These are phyloP conservation scores for Electrona antarctica DNA, from an alignment of 2,113 vertebrate genomes.

Conservation along the genomic window DNA sequence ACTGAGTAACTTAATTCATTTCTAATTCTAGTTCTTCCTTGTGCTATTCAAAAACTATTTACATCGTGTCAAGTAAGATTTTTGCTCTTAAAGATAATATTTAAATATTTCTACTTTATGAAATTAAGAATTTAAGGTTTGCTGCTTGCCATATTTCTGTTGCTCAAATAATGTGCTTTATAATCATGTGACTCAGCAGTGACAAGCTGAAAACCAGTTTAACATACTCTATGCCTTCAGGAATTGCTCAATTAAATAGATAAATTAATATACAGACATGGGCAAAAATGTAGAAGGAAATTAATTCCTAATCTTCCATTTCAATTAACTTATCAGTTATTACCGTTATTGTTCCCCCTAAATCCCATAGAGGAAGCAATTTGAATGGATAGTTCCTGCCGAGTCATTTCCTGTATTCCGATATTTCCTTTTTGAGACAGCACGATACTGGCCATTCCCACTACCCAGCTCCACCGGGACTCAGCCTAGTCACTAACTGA, in stretches of 20 bases:
- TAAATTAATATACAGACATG: slow-evolving; percentile 59
- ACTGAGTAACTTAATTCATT: no score
- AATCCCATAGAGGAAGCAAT: slow-evolving; percentile 77
- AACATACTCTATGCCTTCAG: no score
- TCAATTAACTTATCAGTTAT: slow-evolving; percentile 75
- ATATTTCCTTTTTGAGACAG: slow-evolving; percentile 72
- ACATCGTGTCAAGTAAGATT: no score
- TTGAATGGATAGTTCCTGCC: slow-evolving; percentile 80
- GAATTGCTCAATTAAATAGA: not conserved
- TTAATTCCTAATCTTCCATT: slow-evolving; percentile 66
- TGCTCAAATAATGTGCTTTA: no score
- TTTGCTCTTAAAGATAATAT: no score
- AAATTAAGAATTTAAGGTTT: no score
- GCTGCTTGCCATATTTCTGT: no score
- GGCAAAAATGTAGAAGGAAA: slow-evolving; percentile 63
- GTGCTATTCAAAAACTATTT: no score
- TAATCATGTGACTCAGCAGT: no score
- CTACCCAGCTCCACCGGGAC: slow-evolving; percentile 45
- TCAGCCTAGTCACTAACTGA: slow-evolving; percentile 16
- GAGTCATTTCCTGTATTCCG: slow-evolving; percentile 79
- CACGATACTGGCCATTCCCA: slow-evolving; percentile 22
- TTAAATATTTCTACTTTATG: no score
- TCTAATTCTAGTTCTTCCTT: no score
- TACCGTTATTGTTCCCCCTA: slow-evolving; percentile 69
- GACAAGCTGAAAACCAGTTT: no score